Base-by-base conservation (phyloP, 2,113 vertebrate genomes). In the Festucalex cinctus region DNA sequence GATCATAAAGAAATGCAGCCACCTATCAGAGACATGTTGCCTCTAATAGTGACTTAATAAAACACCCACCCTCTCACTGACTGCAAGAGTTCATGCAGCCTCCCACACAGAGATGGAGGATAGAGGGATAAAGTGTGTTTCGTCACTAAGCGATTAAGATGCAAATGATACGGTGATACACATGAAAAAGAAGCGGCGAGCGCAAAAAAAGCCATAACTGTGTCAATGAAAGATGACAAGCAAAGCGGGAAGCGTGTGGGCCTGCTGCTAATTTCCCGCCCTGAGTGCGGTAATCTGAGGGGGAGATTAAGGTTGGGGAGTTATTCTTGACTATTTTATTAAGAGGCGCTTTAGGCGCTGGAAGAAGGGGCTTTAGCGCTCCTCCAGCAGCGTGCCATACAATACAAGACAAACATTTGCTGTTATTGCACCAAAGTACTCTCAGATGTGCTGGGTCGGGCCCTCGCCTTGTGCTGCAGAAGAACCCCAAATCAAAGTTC, bases 371-470 rank as follows among this genome's bases (percentile, higher is more conserved):
- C 81, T 90, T 93, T 92, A 90, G 85, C 88, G 86, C 90, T 92
- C 90, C 83, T 86, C 87, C 85, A 89, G 92, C 91, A 91, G 88
- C 86, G 74, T 90, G 92, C 92, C 92, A 93, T 91, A 91, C 90
- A 92, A 93, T 93, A 92, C 91, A 92, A 93, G 88, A 92, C 89
- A 93, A 94, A 92, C 90, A 91, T 90, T 90, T 91, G 90, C 87
- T 92, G 91, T 93, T 93, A 92, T 93, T 93, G 89, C 93, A 86
- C 88, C 80, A 94, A 93, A 92, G 90, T 83, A 66, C 70, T 93
- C 77, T 93, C 93, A 94, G 92, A 92, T 90, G 90, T 91, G 79
- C 69, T 82, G 43, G 70, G 80, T 74, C 64, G 63, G 75, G 83
- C 78, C 82, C 69, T 89, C 76, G 80, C 80, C 68, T 81, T 85